Evolutionary conservation across 2,888 invertebrate species (phyloP), one percentile per base, ranked within the genome.

Genomic region (Cheilosia soror): DNA sequence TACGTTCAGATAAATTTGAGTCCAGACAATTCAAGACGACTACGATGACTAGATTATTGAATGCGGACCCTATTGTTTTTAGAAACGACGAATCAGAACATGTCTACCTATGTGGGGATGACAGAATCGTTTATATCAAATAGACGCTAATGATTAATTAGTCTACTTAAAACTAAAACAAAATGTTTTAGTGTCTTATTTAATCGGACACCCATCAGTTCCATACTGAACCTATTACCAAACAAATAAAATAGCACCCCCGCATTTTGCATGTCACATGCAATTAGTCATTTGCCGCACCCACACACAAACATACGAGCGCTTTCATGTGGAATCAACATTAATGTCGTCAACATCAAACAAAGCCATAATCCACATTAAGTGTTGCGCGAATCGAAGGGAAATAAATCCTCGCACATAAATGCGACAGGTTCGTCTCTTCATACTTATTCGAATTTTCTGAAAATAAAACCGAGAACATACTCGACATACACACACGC

Each of bases 401-500:
- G 42, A 58, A 66, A 60, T 69, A 75, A 79, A 84, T 76, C 69
- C 29, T 9, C 58, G 33, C 73, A 69, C 68, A 66, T 71, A 72
- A 57, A 83, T 62, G 68, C 37, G 63, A 42, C 37, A 20, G 20
- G n/a, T 42, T 58, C 29, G 44, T 27, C 65, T 69, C 53, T 60
- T 69, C 37, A 62, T 63, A 62, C 63, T 60, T 40, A 73, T 75
- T 75, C 51, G 40, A 53, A 42, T 63, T 47, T 58, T n/a, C 37
- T 9, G 27, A 29, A 65, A 65, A 57, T 37, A 58, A 40, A 20
- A 13, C 40, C 20, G 25, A n/a, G 31, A 15, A 25, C 44, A 15
- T 40, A 40, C 58, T 42, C 25, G 31, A 51, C 44, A 31, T 20
- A 20, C 42, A 29, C 29, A 15, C 31, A 63, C 58, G 62, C 73